These are phyloP conservation scores for Chaenocephalus aceratus DNA, from an alignment of 2,113 vertebrate genomes.

Conservation along the genomic window DNA sequence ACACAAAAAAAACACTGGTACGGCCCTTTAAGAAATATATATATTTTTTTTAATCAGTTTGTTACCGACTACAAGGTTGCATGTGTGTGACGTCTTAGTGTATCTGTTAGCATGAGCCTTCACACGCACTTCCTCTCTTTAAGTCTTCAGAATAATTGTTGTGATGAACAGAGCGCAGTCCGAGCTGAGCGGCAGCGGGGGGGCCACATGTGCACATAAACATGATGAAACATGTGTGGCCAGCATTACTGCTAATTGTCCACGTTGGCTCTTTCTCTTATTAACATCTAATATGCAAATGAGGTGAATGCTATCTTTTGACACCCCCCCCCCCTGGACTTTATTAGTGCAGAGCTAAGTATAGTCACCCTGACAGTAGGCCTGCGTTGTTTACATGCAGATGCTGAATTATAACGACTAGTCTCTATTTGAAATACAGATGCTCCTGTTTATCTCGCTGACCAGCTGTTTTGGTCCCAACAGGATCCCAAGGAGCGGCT, in stretches of 20 bases:
- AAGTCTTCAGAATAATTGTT: slow-evolving; percentile 18
- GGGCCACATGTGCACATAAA: not conserved
- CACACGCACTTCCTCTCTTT: not conserved
- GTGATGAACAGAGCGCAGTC: slow-evolving; percentile 13
- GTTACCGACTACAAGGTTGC: not conserved
- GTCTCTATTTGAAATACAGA: not conserved
- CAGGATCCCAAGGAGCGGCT: slow-evolving; percentile 99
- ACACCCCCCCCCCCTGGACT: not conserved
- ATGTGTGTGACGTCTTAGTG: not conserved
- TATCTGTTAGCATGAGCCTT: not conserved
- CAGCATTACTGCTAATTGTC: slow-evolving; percentile 1
- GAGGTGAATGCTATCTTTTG: not conserved
- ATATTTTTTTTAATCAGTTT: not conserved
- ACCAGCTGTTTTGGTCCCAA: slow-evolving; percentile 46
- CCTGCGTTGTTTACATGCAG: not conserved
- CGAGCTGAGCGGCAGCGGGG: not conserved
- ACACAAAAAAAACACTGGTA: not conserved
- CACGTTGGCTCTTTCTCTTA: slow-evolving; percentile 14
- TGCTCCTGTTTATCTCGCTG: slow-evolving; percentile 10
- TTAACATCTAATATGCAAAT: not conserved
- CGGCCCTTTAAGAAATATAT: not conserved
- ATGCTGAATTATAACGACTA: not conserved
- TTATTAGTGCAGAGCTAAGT: slow-evolving; percentile 13
- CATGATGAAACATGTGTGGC: not conserved
- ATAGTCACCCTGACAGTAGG: not conserved